Conservation (phyloP, 2,113 vertebrate species). For the Oryzias melastigma region DNA sequence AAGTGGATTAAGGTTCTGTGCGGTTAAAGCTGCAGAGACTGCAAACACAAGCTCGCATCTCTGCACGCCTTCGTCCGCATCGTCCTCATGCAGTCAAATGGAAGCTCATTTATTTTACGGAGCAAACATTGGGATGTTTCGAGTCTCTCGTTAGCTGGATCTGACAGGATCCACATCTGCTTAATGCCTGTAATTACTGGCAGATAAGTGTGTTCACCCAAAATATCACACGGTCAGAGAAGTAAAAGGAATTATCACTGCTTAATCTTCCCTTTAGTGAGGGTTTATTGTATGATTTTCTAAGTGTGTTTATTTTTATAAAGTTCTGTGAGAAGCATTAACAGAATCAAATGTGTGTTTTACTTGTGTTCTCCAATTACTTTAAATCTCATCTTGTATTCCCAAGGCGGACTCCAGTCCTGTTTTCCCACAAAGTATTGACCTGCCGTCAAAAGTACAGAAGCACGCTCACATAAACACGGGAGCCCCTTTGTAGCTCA, state of each 20-base stretch:
- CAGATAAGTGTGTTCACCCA: too few relatives aligned
- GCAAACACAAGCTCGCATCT: conserved; percentile 64
- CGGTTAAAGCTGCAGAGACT: conserved; percentile 60
- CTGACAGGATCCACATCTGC: conserved; percentile 5
- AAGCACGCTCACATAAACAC: conserved; percentile 9
- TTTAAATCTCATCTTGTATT: conserved; percentile 1
- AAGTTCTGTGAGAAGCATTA: too few relatives aligned
- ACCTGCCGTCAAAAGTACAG: conserved; percentile 21
- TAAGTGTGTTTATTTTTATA: too few relatives aligned
- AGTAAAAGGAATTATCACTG: too few relatives aligned
- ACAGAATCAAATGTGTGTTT: not conserved
- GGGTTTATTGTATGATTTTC: too few relatives aligned
- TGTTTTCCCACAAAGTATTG: conserved; percentile 13
- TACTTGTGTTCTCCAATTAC: conserved; percentile 20
- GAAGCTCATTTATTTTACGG: not conserved
- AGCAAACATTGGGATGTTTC: too few relatives aligned
- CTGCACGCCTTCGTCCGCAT: conserved; percentile 55
- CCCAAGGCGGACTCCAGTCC: conserved; percentile 8
- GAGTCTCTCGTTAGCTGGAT: conserved; percentile 3
- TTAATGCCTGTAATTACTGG: too few relatives aligned
- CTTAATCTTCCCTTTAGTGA: too few relatives aligned
- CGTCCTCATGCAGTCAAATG: conserved; percentile 44
- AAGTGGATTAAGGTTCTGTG: conserved; percentile 69
- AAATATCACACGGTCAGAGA: too few relatives aligned
- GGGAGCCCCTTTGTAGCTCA: conserved; percentile 7